Conservation (phyloP, 1,140 invertebrate species). For the Callitettix versicolor region DNA sequence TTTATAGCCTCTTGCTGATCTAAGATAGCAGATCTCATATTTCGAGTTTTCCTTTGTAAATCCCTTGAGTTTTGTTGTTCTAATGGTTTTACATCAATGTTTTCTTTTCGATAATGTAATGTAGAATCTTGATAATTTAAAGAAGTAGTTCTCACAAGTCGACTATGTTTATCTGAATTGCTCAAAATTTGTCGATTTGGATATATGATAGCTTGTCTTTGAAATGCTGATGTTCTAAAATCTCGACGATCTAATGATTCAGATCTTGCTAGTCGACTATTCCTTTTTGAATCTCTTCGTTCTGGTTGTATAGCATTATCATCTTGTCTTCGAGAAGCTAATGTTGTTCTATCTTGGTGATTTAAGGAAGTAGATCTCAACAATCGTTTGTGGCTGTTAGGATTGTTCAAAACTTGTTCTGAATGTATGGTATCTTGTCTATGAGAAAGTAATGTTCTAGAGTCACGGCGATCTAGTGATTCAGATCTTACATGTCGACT, state of each 20-base stretch:
- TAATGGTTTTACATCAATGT: not conserved
- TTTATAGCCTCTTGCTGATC: not conserved
- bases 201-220: no score
- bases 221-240: not conserved
- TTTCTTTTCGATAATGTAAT: not conserved
- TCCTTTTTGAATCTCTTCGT: not conserved
- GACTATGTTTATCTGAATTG: no score
- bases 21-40: not conserved
- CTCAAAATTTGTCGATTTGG: no score
- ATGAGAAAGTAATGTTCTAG: not conserved
- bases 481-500: not conserved
- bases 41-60: not conserved
- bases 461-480: constrained; percentile 1
- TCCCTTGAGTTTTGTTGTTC: not conserved
- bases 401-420: no score
- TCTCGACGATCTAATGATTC: constrained; percentile 1
- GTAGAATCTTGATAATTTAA: not conserved
- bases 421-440: no score
- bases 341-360: not conserved
- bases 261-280: not conserved
- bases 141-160: no score
- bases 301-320: not conserved
- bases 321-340: not conserved
- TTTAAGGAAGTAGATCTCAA: not conserved
- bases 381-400: no score